These are phyloP conservation scores for Microchrysa polita DNA, from an alignment of 2,888 invertebrate species.

Conservation along the genomic window DNA sequence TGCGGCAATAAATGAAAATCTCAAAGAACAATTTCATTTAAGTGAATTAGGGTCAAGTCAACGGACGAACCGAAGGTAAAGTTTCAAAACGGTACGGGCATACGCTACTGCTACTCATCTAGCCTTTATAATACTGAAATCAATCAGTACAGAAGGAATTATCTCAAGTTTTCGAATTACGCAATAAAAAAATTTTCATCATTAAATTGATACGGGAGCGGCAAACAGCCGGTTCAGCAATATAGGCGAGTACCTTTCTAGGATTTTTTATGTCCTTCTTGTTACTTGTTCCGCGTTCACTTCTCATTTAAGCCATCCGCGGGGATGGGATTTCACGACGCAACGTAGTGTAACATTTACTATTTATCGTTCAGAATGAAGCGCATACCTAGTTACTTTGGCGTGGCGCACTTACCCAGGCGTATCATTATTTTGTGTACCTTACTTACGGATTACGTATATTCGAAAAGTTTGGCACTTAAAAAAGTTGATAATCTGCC, in stretches of 20 bases:
- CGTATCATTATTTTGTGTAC: neutral
- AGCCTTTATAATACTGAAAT: constrained; percentile 8
- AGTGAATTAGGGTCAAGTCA: neutral
- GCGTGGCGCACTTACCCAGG: neutral
- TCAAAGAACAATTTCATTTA: constrained; percentile 12
- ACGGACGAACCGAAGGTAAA: neutral
- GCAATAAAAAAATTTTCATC: constrained; percentile 20
- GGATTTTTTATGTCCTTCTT: neutral
- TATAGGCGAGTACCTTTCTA: neutral
- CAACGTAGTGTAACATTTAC: neutral
- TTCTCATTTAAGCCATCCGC: neutral
- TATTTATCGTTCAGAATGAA: no score
- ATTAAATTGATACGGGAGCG: constrained; percentile 1
- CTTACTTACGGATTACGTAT: neutral
- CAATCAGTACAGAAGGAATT: constrained; percentile 31
- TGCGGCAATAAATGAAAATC: constrained; percentile 6
- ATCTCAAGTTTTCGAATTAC: constrained; percentile 35
- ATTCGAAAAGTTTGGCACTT: constrained; percentile 7
- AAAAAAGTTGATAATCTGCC: neutral
- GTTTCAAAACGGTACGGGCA: neutral
- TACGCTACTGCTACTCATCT: neutral
- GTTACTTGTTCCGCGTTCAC: neutral
- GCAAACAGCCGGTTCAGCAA: neutral
- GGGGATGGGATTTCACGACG: neutral
- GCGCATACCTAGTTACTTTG: no score